Percentiles rank a stretch among this genome's conserved stretches.
These are phyloP conservation scores for Valencia hispanica DNA, from an alignment of 2,797 vertebrate genomes.

Conservation along the genomic window DNA sequence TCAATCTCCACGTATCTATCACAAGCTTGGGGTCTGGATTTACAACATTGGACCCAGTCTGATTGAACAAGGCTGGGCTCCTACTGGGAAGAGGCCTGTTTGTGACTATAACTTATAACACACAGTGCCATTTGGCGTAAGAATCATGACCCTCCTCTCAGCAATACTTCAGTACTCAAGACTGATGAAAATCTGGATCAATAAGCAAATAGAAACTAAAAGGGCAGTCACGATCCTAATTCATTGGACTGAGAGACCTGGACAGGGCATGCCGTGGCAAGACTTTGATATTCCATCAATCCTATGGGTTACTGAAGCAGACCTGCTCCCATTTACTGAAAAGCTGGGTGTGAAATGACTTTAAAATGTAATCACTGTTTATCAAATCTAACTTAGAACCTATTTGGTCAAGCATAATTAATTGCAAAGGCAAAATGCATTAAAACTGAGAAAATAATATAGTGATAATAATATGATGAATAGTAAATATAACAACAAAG, in stretches of 20 bases:
- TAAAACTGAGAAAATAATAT: background rate
- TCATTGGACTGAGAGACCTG: conserved; percentile 47
- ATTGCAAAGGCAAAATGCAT: conserved; percentile 12
- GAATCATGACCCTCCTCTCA: conserved; percentile 69
- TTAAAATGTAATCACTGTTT: conserved; percentile 40
- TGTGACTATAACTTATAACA: conserved; percentile 67
- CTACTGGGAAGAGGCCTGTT: conserved; percentile 34
- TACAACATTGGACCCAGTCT: conserved; percentile 50
- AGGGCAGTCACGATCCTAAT: conserved; percentile 57
- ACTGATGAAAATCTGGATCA: conserved; percentile 82
- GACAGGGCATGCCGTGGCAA: conserved; percentile 33
- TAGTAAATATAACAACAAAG: background rate
- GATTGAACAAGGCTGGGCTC: conserved; percentile 57
- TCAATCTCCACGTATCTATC: conserved; percentile 66
- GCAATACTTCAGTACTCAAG: conserved; percentile 69
- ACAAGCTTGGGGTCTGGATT: conserved; percentile 61
- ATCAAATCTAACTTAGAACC: conserved; percentile 19
- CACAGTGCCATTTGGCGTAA: conserved; percentile 51
- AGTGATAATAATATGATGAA: background rate
- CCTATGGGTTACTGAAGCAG: conserved; percentile 35
- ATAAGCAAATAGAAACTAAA: conserved; percentile 76
- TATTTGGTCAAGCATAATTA: conserved; percentile 2
- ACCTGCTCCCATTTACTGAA: conserved; percentile 34
- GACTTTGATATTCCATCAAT: conserved; percentile 57
- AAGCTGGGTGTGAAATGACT: conserved; percentile 25